Evolutionary conservation across 2,113 vertebrate genomes (phyloP).

Genomic region (Eptesicus fuscus): DNA sequence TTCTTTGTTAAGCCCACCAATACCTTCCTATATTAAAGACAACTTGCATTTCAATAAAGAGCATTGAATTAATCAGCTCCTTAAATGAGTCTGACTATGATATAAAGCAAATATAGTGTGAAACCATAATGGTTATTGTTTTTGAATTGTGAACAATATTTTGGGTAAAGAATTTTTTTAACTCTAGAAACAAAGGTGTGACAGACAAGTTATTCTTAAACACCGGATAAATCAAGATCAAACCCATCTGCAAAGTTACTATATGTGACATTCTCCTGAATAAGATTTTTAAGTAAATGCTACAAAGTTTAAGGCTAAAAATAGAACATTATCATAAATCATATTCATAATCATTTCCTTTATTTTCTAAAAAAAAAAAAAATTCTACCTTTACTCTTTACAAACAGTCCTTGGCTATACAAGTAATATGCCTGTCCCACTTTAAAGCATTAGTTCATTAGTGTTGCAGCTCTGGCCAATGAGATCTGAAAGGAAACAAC

Average conservation of each 20-base stretch:
- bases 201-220: slow-evolving; percentile 22
- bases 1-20: background rate
- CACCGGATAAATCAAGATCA: slow-evolving; percentile 1
- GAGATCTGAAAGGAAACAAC: slow-evolving; percentile 19
- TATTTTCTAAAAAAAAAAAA: background rate
- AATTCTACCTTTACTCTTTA: background rate
- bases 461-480: background rate
- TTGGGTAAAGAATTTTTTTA: background rate
- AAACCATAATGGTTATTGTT: background rate
- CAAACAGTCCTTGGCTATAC: background rate
- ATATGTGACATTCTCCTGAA: slow-evolving; percentile 24
- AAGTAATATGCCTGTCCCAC: background rate
- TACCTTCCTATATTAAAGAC: background rate
- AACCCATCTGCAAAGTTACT: background rate
- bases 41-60: slow-evolving; percentile 29
- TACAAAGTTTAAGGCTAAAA: slow-evolving; percentile 23
- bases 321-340: background rate
- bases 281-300: slow-evolving; percentile 12
- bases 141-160: background rate
- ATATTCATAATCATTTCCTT: slow-evolving; percentile 2
- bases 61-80: background rate
- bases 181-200: background rate
- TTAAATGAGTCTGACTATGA: background rate
- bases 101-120: background rate
- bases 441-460: slow-evolving; percentile 34